These are phyloP conservation scores for Lagorchestes hirsutus DNA, from an alignment of 2,797 vertebrate genomes.

Conservation along the genomic window DNA sequence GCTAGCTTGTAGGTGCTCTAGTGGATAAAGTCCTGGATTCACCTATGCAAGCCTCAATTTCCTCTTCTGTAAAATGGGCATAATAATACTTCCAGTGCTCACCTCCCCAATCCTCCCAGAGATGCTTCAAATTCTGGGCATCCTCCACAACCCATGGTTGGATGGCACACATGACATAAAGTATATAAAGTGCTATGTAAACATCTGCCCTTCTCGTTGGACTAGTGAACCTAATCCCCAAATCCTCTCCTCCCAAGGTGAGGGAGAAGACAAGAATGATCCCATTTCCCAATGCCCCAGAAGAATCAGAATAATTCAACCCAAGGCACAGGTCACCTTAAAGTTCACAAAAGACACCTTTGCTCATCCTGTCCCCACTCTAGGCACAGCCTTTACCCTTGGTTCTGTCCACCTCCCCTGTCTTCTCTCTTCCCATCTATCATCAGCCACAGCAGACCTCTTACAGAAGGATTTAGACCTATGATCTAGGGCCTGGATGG, in stretches of 20 bases:
- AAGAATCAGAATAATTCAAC: neutral
- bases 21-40: neutral
- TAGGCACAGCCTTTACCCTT: neutral
- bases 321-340: neutral
- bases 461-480: neutral
- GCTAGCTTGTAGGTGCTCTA: neutral
- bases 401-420: neutral
- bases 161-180: neutral
- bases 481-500: neutral
- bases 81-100: neutral
- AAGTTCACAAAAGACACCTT: neutral
- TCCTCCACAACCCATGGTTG: neutral
- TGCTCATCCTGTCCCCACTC: neutral
- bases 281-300: neutral
- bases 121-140: neutral
- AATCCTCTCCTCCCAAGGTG: neutral
- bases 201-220: neutral
- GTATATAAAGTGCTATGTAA: neutral
- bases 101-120: neutral
- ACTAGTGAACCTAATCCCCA: neutral
- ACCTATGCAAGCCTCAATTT: neutral
- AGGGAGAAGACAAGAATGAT: neutral
- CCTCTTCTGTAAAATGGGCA: neutral
- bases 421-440: neutral
- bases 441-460: neutral